Conservation (phyloP, 2,797 vertebrate genomes). For the Dryobates pubescens region DNA sequence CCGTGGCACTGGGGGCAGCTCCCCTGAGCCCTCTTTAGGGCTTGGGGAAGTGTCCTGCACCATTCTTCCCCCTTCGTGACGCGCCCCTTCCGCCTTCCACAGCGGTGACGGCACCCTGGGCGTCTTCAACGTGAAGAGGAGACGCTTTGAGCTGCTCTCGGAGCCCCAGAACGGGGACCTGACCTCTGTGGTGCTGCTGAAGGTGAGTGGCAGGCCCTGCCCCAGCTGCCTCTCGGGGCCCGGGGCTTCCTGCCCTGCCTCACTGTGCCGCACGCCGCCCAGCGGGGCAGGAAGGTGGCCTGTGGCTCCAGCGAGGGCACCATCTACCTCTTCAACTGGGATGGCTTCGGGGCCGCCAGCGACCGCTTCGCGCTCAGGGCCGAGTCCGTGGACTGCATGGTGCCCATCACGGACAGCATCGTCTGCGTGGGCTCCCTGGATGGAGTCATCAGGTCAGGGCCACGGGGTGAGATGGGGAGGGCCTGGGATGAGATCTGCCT, state of each 20-base stretch:
- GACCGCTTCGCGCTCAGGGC: constrained; percentile 92
- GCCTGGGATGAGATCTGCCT: rapidly evolving
- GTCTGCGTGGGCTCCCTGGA: constrained; percentile 91
- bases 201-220: constrained; percentile 72
- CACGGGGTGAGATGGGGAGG: rapidly evolving
- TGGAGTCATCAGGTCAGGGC: constrained; percentile 88
- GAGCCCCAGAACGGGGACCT: constrained; percentile 92
- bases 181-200: constrained; percentile 90
- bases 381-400: constrained; percentile 91
- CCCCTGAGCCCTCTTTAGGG: rapidly evolving
- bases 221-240: rapidly evolving
- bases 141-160: constrained; percentile 90
- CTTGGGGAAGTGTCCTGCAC: rapidly evolving
- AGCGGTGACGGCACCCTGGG: constrained; percentile 96
- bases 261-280: not conserved
- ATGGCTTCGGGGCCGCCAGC: constrained; percentile 93
- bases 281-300: constrained; percentile 89
- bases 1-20: rapidly evolving
- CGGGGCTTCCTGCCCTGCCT: rapidly evolving
- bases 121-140: constrained; percentile 89
- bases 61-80: rapidly evolving
- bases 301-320: constrained; percentile 94
- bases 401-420: constrained; percentile 88
- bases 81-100: not conserved
- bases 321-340: constrained; percentile 98